Conservation (phyloP, 2,888 invertebrate species). For the Nomada fabriciana region DNA sequence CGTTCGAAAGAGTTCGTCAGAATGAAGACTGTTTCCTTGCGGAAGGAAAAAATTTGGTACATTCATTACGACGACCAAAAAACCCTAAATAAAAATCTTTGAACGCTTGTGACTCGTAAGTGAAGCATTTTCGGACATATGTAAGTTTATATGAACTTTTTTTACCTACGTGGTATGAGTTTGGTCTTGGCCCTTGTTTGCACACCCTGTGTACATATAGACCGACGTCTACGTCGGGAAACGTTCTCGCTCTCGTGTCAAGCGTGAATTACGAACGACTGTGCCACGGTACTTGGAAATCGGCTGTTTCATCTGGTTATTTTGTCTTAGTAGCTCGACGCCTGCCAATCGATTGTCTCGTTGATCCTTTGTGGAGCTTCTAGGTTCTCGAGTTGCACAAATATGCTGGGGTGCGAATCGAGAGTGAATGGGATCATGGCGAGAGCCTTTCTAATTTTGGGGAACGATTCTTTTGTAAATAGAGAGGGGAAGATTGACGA, state of each 20-base stretch:
- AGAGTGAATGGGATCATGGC: background rate
- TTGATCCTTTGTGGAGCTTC: constrained; percentile 20
- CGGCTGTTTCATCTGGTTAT: background rate
- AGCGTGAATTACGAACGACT: constrained; percentile 16
- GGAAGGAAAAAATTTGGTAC: too few relatives aligned
- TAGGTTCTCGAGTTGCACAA: constrained; percentile 5
- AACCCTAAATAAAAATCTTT: too few relatives aligned
- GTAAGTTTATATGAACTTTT: too few relatives aligned
- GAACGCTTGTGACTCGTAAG: too few relatives aligned
- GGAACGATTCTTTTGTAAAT: background rate
- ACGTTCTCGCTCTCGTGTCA: constrained; percentile 16
- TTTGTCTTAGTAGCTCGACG: background rate
- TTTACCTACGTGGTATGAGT: too few relatives aligned
- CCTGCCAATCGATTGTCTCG: background rate
- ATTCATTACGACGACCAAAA: too few relatives aligned
- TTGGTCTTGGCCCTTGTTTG: too few relatives aligned
- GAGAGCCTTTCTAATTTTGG: background rate
- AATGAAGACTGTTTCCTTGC: too few relatives aligned
- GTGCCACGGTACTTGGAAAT: background rate
- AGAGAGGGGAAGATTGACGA: background rate
- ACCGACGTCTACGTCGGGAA: constrained; percentile 38
- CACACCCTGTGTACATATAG: too few relatives aligned
- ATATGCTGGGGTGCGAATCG: background rate
- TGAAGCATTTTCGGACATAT: too few relatives aligned
- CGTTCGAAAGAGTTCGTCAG: too few relatives aligned